phyloP scores from a whole-genome alignment of 1,140 invertebrate genomes.

The Carposina sasakii region DNA sequence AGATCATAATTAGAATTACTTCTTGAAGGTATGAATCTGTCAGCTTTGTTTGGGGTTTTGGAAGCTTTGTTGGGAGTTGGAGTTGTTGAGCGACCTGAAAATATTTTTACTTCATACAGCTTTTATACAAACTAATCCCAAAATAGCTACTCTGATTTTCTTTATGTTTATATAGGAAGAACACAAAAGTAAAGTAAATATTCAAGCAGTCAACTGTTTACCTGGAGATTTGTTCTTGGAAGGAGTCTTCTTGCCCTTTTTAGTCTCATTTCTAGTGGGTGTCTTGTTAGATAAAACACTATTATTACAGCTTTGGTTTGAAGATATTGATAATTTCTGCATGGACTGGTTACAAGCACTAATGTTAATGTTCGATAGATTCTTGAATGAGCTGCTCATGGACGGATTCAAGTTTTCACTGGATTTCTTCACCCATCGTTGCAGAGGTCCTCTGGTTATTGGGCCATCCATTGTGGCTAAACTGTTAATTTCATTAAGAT shows the following conservation, averaged over 20 bases:
- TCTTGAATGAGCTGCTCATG: constrained; percentile 53
- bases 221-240: constrained; percentile 78
- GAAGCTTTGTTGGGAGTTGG: constrained; percentile 76
- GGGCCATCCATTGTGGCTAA: constrained; percentile 83
- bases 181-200: not conserved
- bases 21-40: constrained; percentile 93
- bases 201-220: constrained; percentile 28
- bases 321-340: constrained; percentile 73
- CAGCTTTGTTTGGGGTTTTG: constrained; percentile 81
- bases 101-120: no score
- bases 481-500: constrained; percentile 84
- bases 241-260: constrained; percentile 77
- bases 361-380: constrained; percentile 60
- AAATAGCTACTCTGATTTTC: no score
- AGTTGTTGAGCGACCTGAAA: constrained; percentile 69
- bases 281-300: constrained; percentile 58
- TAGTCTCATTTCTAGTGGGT: constrained; percentile 64
- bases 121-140: no score
- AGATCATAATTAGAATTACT: constrained; percentile 92
- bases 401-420: constrained; percentile 57
- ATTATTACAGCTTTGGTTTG: constrained; percentile 71
- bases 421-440: constrained; percentile 83
- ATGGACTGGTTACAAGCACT: constrained; percentile 73
- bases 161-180: no score
- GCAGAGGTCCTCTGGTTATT: constrained; percentile 82